phyloP scores from a whole-genome alignment of 2,888 invertebrate species.

The Plemyria rubiginata region DNA sequence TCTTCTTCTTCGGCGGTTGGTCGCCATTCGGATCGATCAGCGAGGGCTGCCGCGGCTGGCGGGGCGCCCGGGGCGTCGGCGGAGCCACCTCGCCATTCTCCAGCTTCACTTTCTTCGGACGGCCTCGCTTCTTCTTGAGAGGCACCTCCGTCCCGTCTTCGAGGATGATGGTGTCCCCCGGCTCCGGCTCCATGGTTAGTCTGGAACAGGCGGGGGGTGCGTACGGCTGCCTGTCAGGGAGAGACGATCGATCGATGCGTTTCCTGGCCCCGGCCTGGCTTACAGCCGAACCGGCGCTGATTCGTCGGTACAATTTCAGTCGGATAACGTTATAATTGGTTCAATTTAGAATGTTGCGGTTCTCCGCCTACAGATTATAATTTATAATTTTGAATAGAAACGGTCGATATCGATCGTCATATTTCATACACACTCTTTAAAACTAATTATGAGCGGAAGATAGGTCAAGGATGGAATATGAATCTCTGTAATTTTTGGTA shows the following conservation, averaged over 20 bases:
- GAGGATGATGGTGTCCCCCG: constrained; percentile 81
- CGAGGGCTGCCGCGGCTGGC: constrained; percentile 62
- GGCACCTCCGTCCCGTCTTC: constrained; percentile 88
- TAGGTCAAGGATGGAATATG: neutral
- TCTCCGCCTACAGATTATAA: constrained; percentile 10
- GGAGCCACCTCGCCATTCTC: constrained; percentile 88
- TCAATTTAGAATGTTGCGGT: constrained; percentile 8
- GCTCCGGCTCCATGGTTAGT: constrained; percentile 81
- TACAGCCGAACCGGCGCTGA: constrained; percentile 11
- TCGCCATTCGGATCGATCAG: constrained; percentile 61
- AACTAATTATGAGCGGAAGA: neutral
- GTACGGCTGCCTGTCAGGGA: constrained; percentile 37
- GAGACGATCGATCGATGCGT: constrained; percentile 37
- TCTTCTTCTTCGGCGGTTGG: constrained; percentile 92
- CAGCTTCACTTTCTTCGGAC: constrained; percentile 93
- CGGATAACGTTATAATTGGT: neutral
- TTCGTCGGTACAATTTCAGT: neutral
- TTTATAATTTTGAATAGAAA: constrained; percentile 6
- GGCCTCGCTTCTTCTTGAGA: constrained; percentile 94
- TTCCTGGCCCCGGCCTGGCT: constrained; percentile 27
- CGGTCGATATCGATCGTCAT: constrained; percentile 28
- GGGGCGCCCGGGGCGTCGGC: constrained; percentile 79
- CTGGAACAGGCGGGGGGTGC: constrained; percentile 57
- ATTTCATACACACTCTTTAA: neutral
- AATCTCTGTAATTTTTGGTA: neutral